Evolutionary conservation across 2,797 vertebrate species (phyloP).

Genomic region (Hippoglossus hippoglossus): DNA sequence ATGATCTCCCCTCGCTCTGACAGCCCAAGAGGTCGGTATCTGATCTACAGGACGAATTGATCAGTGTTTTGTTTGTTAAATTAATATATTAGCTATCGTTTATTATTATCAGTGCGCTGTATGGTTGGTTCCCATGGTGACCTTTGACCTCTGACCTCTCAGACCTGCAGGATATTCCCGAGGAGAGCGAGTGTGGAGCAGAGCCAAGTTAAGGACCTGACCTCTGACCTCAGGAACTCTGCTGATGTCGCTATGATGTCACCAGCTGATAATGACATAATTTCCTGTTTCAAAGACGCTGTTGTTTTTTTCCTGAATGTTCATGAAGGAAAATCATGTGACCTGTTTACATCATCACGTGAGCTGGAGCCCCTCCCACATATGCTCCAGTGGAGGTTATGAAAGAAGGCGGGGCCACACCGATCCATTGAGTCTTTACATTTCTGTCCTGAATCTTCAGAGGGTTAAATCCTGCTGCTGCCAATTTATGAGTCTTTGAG

Average conservation of each 20-base stretch:
- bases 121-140: too few relatives aligned
- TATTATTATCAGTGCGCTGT: fast-evolving
- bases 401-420: too few relatives aligned
- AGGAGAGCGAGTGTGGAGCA: constrained; percentile 89
- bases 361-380: constrained; percentile 35
- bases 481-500: background rate
- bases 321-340: constrained; percentile 17
- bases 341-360: constrained; percentile 51
- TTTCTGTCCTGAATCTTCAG: too few relatives aligned
- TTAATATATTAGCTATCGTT: background rate
- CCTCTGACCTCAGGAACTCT: constrained; percentile 17
- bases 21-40: constrained; percentile 76
- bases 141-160: constrained; percentile 64
- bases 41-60: background rate
- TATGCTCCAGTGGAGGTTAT: background rate
- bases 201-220: constrained; percentile 77
- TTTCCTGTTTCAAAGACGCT: constrained; percentile 39
- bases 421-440: too few relatives aligned
- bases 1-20: constrained; percentile 82
- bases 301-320: background rate
- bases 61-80: fast-evolving
- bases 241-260: constrained; percentile 18
- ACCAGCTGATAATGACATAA: constrained; percentile 2
- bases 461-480: background rate
- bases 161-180: constrained; percentile 95